Conservation (phyloP, 2,888 invertebrate species). For the Erynnis tages region DNA sequence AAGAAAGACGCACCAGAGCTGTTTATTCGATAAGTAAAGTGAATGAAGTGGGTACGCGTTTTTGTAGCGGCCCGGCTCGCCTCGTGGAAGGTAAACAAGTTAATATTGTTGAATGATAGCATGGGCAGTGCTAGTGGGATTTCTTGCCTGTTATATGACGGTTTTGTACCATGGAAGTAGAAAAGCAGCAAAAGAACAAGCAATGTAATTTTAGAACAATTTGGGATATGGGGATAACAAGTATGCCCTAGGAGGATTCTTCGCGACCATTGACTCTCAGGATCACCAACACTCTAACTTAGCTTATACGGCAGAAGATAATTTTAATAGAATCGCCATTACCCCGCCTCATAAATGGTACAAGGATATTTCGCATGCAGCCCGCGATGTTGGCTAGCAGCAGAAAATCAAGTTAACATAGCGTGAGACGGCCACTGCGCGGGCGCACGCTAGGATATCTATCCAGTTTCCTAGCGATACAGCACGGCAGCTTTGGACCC, state of each 20-base stretch:
- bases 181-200: too few species aligned
- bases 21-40: slow-evolving; percentile 20
- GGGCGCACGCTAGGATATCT: slow-evolving; percentile 10
- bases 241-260: too few species aligned
- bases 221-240: too few species aligned
- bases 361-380: slow-evolving; percentile 17
- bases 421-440: slow-evolving; percentile 11
- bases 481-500: slow-evolving; percentile 1
- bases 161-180: neutral
- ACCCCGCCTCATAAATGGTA: slow-evolving; percentile 12
- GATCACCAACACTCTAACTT: too few species aligned
- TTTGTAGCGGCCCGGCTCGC: slow-evolving; percentile 9
- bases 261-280: too few species aligned
- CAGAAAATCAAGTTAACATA: slow-evolving; percentile 24
- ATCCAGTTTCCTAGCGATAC: slow-evolving; percentile 17
- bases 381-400: slow-evolving; percentile 13
- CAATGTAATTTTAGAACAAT: too few species aligned
- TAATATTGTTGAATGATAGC: slow-evolving; percentile 16
- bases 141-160: slow-evolving; percentile 1
- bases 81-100: slow-evolving; percentile 23
- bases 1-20: slow-evolving; percentile 8
- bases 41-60: slow-evolving; percentile 11
- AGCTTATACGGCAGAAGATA: too few species aligned
- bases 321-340: too few species aligned
- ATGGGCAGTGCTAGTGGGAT: slow-evolving; percentile 8